Evolutionary conservation across 1,140 invertebrate genomes (phyloP).

Genomic region (Lutraria rhynchaena): DNA sequence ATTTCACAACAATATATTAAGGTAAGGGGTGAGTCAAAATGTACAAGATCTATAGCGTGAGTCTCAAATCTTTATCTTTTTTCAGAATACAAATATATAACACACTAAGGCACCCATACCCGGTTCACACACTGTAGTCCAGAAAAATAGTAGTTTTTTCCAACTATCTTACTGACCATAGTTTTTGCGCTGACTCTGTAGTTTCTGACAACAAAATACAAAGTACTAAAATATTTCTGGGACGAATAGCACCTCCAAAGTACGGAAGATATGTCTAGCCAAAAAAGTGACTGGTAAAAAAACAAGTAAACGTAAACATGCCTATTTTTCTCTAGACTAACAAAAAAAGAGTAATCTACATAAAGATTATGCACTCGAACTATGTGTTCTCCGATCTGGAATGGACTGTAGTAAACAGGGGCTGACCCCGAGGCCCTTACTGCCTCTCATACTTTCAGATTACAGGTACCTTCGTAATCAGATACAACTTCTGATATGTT

Average conservation of each 20-base stretch:
- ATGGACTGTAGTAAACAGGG: conserved; percentile 96
- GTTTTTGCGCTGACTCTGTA: too few species aligned
- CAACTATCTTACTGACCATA: background rate
- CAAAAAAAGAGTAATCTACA: too few species aligned
- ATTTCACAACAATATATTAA: conserved; percentile 90
- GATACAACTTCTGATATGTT: conserved; percentile 88
- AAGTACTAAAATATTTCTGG: too few species aligned
- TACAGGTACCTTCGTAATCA: conserved; percentile 90
- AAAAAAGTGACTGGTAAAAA: background rate
- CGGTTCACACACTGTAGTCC: too few species aligned
- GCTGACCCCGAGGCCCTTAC: conserved; percentile 95
- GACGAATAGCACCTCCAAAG: too few species aligned
- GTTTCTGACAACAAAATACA: too few species aligned
- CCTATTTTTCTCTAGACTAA: too few species aligned
- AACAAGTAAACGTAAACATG: too few species aligned
- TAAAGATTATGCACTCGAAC: conserved; percentile 91
- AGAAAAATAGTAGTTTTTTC: background rate
- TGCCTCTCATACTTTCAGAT: conserved; percentile 92
- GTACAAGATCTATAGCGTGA: too few species aligned
- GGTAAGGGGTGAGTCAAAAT: conserved; percentile 67
- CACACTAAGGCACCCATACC: too few species aligned
- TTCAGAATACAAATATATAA: too few species aligned
- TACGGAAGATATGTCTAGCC: background rate
- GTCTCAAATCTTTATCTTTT: too few species aligned
- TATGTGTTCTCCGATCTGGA: conserved; percentile 88